A percentile compares a stretch with the other conserved stretches of the same genome.
Conservation (phyloP, 2,113 vertebrate species). For the Microcebus griseorufus region DNA sequence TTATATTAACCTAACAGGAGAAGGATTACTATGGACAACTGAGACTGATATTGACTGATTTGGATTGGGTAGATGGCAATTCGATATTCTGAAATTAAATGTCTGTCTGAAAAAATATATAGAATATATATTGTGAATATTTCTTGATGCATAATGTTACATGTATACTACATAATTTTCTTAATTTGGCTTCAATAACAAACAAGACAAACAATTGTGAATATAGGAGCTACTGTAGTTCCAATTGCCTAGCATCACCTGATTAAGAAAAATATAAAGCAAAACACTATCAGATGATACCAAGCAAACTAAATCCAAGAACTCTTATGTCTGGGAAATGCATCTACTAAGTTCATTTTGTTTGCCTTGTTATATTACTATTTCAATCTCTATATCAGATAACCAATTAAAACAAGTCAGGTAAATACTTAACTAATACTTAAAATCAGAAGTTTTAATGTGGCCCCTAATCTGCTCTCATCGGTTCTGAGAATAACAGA, state of each 20-base stretch:
- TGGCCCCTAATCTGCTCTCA: not conserved
- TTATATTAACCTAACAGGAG: no score
- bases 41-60: not conserved
- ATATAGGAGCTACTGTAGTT: not conserved
- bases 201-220: not conserved
- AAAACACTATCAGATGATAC: no score
- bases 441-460: not conserved
- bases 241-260: not conserved
- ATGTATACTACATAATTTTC: no score
- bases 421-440: not conserved
- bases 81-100: not conserved
- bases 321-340: not conserved
- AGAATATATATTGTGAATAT: not conserved
- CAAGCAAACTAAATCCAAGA: not conserved
- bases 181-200: not conserved
- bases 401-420: not conserved
- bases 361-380: not conserved
- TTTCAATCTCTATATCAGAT: not conserved
- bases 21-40: no score
- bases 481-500: not conserved
- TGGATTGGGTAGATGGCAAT: not conserved
- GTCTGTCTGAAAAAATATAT: no score
- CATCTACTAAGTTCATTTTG: not conserved
- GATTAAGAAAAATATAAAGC: not conserved
- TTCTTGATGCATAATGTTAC: not conserved